Percentiles rank a stretch among this genome's conserved stretches.
These are phyloP conservation scores for Merluccius polli DNA, from an alignment of 2,797 vertebrate species.

Conservation along the genomic window DNA sequence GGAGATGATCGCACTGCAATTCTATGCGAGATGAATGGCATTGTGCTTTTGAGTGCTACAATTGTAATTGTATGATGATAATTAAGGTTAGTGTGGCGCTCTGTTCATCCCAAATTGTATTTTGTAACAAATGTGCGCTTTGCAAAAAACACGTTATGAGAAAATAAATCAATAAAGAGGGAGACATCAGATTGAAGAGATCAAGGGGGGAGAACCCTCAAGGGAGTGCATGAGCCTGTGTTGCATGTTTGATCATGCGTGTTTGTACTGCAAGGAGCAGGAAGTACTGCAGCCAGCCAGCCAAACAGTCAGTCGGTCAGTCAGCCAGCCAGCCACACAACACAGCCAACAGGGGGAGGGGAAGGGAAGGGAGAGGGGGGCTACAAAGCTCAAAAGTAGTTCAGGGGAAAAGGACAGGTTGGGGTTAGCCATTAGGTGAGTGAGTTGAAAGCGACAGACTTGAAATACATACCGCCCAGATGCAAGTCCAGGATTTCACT, in stretches of 20 bases:
- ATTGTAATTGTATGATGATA: too few species aligned
- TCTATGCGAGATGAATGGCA: constrained; percentile 3
- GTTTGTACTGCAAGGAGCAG: constrained; percentile 36
- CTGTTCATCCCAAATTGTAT: neutral
- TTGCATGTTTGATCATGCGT: constrained; percentile 50
- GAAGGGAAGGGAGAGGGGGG: constrained; percentile 22
- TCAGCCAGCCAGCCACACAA: too few species aligned
- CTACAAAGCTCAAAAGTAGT: constrained; percentile 50
- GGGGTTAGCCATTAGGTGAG: constrained; percentile 77
- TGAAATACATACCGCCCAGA: constrained; percentile 99
- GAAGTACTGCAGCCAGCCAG: constrained; percentile 30
- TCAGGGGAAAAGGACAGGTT: constrained; percentile 58
- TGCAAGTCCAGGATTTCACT: constrained; percentile 99
- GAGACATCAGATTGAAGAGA: constrained; percentile 32
- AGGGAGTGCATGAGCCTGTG: constrained; percentile 41
- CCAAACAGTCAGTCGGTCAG: constrained; percentile 16
- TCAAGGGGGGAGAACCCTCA: constrained; percentile 48
- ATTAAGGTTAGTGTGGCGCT: neutral
- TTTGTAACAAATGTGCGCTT: neutral
- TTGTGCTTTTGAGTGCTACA: constrained; percentile 13
- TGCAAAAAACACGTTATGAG: too few species aligned
- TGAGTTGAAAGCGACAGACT: constrained; percentile 80
- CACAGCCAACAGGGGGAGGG: neutral
- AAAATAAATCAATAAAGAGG: neutral
- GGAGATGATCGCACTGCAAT: neutral